These are phyloP conservation scores for Agonopterix heracliana DNA, from an alignment of 2,888 invertebrate genomes.

Conservation along the genomic window DNA sequence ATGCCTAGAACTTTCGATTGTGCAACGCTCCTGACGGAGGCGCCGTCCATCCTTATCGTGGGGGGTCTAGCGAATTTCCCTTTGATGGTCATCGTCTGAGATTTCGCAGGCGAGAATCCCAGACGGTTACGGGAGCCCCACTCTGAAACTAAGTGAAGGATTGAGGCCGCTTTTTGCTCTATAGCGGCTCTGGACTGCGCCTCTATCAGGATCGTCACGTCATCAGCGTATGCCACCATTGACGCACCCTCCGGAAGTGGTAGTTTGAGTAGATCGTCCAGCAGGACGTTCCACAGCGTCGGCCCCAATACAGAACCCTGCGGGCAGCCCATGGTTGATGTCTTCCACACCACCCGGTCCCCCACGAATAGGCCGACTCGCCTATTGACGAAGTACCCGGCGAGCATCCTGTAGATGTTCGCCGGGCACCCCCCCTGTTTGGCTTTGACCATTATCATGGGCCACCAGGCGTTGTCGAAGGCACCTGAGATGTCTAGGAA, in stretches of 20 bases:
- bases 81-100: slow-evolving; percentile 2
- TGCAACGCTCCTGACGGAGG: background rate
- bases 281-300: slow-evolving; percentile 20
- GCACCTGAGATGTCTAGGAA: slow-evolving; percentile 27
- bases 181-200: slow-evolving; percentile 15
- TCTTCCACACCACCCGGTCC: slow-evolving; percentile 10
- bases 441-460: slow-evolving; percentile 17
- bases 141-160: background rate
- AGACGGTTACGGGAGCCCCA: slow-evolving; percentile 3
- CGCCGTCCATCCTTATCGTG: background rate
- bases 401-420: slow-evolving; percentile 23
- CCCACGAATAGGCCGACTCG: slow-evolving; percentile 17
- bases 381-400: slow-evolving; percentile 19
- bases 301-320: slow-evolving; percentile 16
- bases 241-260: slow-evolving; percentile 13
- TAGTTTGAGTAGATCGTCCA: slow-evolving; percentile 21
- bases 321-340: slow-evolving; percentile 21
- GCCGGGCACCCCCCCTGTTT: slow-evolving; percentile 19
- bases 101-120: slow-evolving; percentile 5
- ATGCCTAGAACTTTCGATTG: background rate
- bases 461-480: background rate
- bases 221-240: slow-evolving; percentile 22
- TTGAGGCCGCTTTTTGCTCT: background rate
- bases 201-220: slow-evolving; percentile 15
- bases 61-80: slow-evolving; percentile 1